phyloP scores from a whole-genome alignment of 2,797 vertebrate species.

The Schizothorax lantsangensis region DNA sequence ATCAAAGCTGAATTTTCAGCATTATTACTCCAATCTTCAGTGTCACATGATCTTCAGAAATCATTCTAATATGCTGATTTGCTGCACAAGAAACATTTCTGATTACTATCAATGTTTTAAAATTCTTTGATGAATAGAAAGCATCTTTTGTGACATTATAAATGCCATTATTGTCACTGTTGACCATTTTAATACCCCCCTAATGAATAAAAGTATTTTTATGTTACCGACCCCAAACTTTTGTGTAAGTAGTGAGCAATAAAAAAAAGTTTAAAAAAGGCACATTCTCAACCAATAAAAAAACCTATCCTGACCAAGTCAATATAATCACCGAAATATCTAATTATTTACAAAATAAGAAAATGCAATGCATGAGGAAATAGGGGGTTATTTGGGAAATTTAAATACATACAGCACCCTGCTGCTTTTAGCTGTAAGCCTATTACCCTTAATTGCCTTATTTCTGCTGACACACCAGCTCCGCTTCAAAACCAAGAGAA shows the following conservation, averaged over 20 bases:
- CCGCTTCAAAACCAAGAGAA: not conserved
- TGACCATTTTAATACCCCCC: not conserved
- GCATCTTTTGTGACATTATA: not conserved
- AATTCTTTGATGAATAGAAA: not conserved
- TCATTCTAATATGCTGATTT: not conserved
- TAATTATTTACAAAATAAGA: conserved; percentile 20
- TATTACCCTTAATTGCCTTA: conserved; percentile 31
- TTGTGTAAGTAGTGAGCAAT: not conserved
- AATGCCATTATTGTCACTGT: not conserved
- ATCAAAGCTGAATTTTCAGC: not conserved
- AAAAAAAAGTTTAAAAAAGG: not conserved
- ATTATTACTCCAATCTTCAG: not conserved
- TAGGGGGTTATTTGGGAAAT: not conserved
- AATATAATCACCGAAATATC: not conserved
- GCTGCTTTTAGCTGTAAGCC: conserved; percentile 26
- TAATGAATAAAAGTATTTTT: not conserved
- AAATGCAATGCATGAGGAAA: conserved; percentile 6
- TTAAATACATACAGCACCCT: not conserved
- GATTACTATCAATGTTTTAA: not conserved
- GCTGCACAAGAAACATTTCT: not conserved
- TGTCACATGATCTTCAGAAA: not conserved
- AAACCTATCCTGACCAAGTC: not conserved
- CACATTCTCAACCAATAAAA: not conserved
- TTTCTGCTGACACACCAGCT: conserved; percentile 18
- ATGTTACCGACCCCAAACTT: not conserved